Base-by-base conservation (phyloP, 2,113 vertebrate species). In the Fregata magnificens region DNA sequence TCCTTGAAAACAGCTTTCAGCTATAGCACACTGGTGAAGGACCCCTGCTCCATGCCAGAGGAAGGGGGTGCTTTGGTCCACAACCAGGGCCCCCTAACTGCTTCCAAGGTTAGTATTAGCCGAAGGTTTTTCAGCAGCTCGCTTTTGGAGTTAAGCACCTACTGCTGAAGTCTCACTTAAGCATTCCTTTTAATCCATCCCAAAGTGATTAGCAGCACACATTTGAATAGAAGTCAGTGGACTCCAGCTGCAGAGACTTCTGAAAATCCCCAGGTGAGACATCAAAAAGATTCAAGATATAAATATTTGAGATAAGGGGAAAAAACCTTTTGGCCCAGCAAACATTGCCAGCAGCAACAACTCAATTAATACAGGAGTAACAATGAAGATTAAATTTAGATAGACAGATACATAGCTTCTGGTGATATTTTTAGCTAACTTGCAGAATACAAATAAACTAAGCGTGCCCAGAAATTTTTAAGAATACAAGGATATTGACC, bases 301-400 rank as follows among this genome's bases (percentile, higher is more conserved):
- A 93, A 94, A 82, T 55, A 85, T 55, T 56, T 89, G 56, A 66
- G 65, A 63, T 78, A n/a, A 61, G 19, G 26, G 3, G 22, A 25
- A 38, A 28, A 62, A 28, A 62, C 26, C 50, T 28, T 79, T 31
- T 69, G 38, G 52, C 65, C 53, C 31, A 82, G 38, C 26, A 49
- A 94, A 55, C 6, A 14, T 59, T 49, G 45, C 76, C 53, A 73
- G 50, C 53, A 73, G 50, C 53, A 92, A 86, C 49, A 80, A 52
- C 80, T 95, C 73, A 87, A 83, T 86, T 81, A 81, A 84, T 59
- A 65, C 22, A 71, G 56, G 22, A 85, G 26, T 72, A 86, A 88
- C 20, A 90, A 89, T 58, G 78, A 83, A 90, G 62, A 92, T 86
- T 72, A 88, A 67, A 59, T 89, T 82, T 79, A 80, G 56, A 87